Evolutionary conservation across 1,140 invertebrate species (phyloP).

Genomic region (Schlechtendalia chinensis): DNA sequence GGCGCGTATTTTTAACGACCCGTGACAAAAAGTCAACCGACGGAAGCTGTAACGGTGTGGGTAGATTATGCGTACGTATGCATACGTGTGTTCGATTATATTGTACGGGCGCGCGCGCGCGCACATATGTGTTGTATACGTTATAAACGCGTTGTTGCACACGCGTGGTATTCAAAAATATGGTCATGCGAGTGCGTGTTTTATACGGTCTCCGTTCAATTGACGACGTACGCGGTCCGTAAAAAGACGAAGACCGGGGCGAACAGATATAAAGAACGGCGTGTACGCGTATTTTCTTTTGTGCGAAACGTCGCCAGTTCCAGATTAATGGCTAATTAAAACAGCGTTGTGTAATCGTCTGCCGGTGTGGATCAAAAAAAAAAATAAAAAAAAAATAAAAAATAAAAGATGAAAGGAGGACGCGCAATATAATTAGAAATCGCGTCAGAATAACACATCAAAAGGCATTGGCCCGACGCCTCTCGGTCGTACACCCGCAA

Average conservation of each 20-base stretch:
- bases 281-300: conserved; percentile 16
- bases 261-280: not conserved
- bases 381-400: too few relatives aligned
- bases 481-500: not conserved
- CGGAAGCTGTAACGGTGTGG: not conserved
- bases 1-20: conserved; percentile 25
- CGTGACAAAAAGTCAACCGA: conserved; percentile 14
- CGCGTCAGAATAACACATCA: conserved; percentile 45
- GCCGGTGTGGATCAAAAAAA: not conserved
- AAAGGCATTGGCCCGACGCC: conserved; percentile 12
- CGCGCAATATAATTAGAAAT: conserved; percentile 43
- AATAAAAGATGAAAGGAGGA: conserved; percentile 31
- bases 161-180: too few relatives aligned
- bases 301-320: conserved; percentile 43
- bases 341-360: not conserved
- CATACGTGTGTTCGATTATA: not conserved
- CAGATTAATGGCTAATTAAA: conserved; percentile 50
- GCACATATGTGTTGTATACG: not conserved
- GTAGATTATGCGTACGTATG: too few relatives aligned
- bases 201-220: conserved; percentile 14
- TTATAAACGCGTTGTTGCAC: too few relatives aligned
- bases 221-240: conserved; percentile 32
- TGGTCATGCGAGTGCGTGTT: not conserved
- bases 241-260: conserved; percentile 25
- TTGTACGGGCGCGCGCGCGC: not conserved